Evolutionary conservation across 2,888 invertebrate species (phyloP).

Genomic region (Nemapogon koenigi): DNA sequence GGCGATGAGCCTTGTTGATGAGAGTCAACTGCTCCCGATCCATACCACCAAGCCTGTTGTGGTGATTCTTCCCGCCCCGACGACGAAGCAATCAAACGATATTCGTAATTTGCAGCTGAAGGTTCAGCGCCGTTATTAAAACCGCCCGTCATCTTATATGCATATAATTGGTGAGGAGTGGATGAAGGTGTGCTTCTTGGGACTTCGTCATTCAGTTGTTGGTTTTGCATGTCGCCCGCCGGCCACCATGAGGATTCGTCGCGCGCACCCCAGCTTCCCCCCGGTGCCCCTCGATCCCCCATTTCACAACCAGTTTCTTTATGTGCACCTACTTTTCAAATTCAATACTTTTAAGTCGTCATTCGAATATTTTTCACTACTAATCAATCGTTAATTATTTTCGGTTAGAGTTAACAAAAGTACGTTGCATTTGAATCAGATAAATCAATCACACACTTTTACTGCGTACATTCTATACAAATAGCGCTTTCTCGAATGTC

Average conservation of each 20-base stretch:
- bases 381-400: no score
- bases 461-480: no score
- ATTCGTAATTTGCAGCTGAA: slow-evolving; percentile 75
- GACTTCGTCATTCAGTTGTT: slow-evolving; percentile 55
- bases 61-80: slow-evolving; percentile 55
- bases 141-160: slow-evolving; percentile 86
- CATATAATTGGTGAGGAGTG: slow-evolving; percentile 79
- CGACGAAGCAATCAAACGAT: slow-evolving; percentile 70
- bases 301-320: no score
- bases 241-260: slow-evolving; percentile 65
- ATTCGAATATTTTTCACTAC: no score
- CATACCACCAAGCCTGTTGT: slow-evolving; percentile 74
- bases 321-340: slow-evolving; percentile 46
- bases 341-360: no score
- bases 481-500: no score
- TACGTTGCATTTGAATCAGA: no score
- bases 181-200: slow-evolving; percentile 51
- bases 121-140: slow-evolving; percentile 74
- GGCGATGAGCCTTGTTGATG: slow-evolving; percentile 49
- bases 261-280: slow-evolving; percentile 65
- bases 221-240: slow-evolving; percentile 53
- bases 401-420: no score
- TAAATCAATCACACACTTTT: no score
- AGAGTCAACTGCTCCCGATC: slow-evolving; percentile 67
- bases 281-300: slow-evolving; percentile 61